Evolutionary conservation across 2,113 vertebrate species (phyloP).

Genomic region (Melanostigma gelatinosum): DNA sequence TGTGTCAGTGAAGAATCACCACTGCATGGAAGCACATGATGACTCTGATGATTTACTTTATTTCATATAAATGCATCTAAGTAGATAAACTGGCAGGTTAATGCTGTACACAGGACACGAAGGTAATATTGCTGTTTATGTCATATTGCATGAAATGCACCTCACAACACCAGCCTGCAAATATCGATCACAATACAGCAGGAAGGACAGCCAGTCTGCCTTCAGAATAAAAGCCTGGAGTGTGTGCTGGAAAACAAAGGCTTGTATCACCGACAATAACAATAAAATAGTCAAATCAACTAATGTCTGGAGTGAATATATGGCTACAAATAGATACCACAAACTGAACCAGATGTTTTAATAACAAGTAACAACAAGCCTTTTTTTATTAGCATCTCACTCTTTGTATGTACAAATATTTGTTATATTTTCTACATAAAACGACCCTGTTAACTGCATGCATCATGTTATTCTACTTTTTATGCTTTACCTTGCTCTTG

Average conservation of each 20-base stretch:
- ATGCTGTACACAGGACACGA: background rate
- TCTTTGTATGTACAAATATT: no score
- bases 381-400: background rate
- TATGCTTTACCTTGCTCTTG: no score
- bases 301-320: background rate
- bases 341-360: background rate
- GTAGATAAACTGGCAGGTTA: background rate
- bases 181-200: background rate
- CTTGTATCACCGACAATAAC: background rate
- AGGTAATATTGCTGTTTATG: background rate
- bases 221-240: conserved; percentile 53
- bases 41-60: background rate
- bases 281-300: background rate
- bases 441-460: background rate
- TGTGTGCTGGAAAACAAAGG: background rate
- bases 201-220: background rate
- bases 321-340: background rate
- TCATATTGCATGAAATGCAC: background rate
- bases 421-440: background rate
- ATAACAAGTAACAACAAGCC: background rate
- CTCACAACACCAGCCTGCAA: background rate
- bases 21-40: background rate
- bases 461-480: background rate
- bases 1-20: background rate
- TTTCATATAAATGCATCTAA: background rate